Conservation (phyloP, 1,140 invertebrate species). For the Epicauta chinensis region DNA sequence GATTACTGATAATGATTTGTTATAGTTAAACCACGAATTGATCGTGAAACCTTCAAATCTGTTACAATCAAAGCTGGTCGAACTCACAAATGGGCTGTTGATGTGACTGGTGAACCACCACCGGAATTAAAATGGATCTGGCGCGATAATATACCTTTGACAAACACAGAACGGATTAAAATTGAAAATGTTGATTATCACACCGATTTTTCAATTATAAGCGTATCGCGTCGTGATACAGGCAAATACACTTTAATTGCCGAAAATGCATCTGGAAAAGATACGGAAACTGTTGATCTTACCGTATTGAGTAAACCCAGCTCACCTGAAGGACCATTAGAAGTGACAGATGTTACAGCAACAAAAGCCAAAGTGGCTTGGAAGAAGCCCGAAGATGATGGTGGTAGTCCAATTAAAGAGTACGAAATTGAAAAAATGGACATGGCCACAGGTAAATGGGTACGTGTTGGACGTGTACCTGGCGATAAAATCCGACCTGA, state of each 20-base stretch:
- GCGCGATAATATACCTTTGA: constrained; percentile 74
- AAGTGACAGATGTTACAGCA: constrained; percentile 80
- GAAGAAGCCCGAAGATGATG: constrained; percentile 90
- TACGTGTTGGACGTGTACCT: constrained; percentile 71
- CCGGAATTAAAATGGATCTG: constrained; percentile 82
- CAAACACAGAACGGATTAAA: constrained; percentile 76
- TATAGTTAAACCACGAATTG: constrained; percentile 76
- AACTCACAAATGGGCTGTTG: constrained; percentile 88
- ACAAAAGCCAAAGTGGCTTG: constrained; percentile 82
- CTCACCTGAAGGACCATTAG: constrained; percentile 81
- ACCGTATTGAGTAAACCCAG: constrained; percentile 84
- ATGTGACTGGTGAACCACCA: constrained; percentile 83
- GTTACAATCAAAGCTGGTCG: constrained; percentile 82
- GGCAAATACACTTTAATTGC: constrained; percentile 86
- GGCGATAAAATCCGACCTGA: constrained; percentile 62
- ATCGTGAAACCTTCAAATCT: constrained; percentile 80
- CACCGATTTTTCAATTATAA: constrained; percentile 79
- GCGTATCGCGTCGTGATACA: constrained; percentile 79
- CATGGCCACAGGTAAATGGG: constrained; percentile 82
- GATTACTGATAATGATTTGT: constrained; percentile 9
- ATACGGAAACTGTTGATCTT: constrained; percentile 84
- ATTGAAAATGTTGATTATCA: constrained; percentile 90
- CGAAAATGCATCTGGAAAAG: constrained; percentile 84
- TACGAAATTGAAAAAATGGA: constrained; percentile 96
- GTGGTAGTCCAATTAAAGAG: constrained; percentile 86